phyloP scores from a whole-genome alignment of 2,113 vertebrate species.

The Sarotherodon lohbergeri region DNA sequence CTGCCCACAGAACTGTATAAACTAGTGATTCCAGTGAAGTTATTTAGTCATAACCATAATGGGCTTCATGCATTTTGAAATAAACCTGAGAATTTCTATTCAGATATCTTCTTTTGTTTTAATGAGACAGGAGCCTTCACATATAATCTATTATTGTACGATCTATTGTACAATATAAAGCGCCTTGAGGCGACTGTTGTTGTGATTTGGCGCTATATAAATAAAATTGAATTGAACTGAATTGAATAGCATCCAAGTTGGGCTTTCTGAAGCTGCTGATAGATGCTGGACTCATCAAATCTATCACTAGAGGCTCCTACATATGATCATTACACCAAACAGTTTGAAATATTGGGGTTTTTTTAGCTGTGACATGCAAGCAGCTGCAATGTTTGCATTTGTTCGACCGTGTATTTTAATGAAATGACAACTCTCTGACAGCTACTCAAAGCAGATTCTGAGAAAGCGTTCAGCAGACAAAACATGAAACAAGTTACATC shows the following conservation, averaged over 20 bases:
- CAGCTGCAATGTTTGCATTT: not conserved
- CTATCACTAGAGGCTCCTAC: not conserved
- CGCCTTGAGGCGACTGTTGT: too few species aligned
- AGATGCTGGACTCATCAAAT: not conserved
- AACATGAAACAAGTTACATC: not conserved
- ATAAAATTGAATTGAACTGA: too few species aligned
- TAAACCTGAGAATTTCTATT: not conserved
- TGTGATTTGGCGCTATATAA: too few species aligned
- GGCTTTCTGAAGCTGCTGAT: not conserved
- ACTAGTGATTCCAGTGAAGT: not conserved
- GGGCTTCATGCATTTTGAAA: not conserved
- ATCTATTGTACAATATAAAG: too few species aligned
- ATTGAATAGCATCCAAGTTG: not conserved
- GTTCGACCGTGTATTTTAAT: fast-evolving
- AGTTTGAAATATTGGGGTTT: fast-evolving
- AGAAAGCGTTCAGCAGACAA: not conserved
- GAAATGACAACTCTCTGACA: not conserved
- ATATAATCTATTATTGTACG: not conserved
- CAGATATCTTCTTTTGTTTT: not conserved
- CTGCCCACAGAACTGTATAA: not conserved
- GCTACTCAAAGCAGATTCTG: not conserved
- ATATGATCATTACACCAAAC: not conserved
- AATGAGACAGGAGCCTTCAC: not conserved
- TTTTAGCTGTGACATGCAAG: not conserved
- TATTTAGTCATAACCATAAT: not conserved